phyloP scores from a whole-genome alignment of 2,888 invertebrate species.

The Agrochola circellaris region DNA sequence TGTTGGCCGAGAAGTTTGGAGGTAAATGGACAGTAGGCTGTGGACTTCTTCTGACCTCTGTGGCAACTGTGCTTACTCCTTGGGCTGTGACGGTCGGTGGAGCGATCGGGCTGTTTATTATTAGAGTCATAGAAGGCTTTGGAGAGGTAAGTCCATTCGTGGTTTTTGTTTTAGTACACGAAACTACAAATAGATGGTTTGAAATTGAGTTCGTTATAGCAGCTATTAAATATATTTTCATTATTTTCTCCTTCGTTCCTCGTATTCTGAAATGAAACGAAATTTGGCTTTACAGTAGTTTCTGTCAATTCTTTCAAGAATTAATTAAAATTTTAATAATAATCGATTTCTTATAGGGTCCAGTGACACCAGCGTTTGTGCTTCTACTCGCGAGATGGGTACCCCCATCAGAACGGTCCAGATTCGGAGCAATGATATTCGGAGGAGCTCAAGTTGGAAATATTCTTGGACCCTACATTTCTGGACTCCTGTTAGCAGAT shows the following conservation, averaged over 20 bases:
- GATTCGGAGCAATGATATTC: conserved; percentile 91
- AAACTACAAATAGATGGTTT: neutral
- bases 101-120: conserved; percentile 89
- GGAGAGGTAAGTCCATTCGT: conserved; percentile 91
- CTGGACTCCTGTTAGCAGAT: conserved; percentile 84
- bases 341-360: conserved; percentile 82
- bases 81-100: conserved; percentile 91
- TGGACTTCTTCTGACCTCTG: conserved; percentile 94
- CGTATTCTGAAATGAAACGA: too few species aligned
- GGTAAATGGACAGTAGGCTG: conserved; percentile 95
- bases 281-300: too few species aligned
- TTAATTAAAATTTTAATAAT: neutral
- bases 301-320: neutral
- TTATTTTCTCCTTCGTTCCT: neutral
- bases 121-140: conserved; percentile 87
- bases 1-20: conserved; percentile 95
- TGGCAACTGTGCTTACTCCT: conserved; percentile 95
- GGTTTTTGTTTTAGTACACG: neutral
- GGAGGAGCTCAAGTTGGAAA: conserved; percentile 91
- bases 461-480: conserved; percentile 88
- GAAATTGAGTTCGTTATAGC: neutral
- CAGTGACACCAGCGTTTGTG: conserved; percentile 91
- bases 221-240: neutral
- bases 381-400: conserved; percentile 91
- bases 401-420: conserved; percentile 90